phyloP scores from a whole-genome alignment of 2,888 invertebrate genomes.

The Prenolepis imparis region DNA sequence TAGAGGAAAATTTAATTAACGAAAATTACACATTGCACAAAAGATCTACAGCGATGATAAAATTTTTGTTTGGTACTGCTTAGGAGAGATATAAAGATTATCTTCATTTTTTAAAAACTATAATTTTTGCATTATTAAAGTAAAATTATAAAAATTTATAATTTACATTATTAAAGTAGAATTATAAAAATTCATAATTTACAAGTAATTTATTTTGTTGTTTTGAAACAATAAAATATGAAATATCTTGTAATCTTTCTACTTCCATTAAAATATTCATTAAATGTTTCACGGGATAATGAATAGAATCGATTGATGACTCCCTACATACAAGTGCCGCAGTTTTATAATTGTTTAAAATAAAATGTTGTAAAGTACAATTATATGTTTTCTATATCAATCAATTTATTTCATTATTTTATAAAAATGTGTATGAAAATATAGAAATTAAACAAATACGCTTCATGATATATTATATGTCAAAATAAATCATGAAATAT shows the following conservation, averaged over 20 bases:
- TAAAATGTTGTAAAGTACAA: not conserved
- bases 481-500: not conserved
- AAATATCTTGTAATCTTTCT: not conserved
- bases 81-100: not conserved
- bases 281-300: not conserved
- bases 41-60: not conserved
- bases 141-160: not conserved
- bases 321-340: not conserved
- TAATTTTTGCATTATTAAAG: not conserved
- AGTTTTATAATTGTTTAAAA: not conserved
- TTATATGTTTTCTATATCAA: not conserved
- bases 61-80: not conserved
- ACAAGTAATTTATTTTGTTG: not conserved
- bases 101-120: not conserved
- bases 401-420: not conserved
- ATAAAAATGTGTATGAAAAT: not conserved
- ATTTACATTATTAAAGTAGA: not conserved
- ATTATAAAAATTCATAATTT: not conserved
- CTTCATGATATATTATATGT: not conserved
- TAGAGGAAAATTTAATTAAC: constrained; percentile 7
- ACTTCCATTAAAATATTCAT: not conserved
- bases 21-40: not conserved
- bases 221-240: not conserved
- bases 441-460: not conserved
- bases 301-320: not conserved